These are phyloP conservation scores for Nematolebias whitei DNA, from an alignment of 2,113 vertebrate genomes.

Conservation along the genomic window DNA sequence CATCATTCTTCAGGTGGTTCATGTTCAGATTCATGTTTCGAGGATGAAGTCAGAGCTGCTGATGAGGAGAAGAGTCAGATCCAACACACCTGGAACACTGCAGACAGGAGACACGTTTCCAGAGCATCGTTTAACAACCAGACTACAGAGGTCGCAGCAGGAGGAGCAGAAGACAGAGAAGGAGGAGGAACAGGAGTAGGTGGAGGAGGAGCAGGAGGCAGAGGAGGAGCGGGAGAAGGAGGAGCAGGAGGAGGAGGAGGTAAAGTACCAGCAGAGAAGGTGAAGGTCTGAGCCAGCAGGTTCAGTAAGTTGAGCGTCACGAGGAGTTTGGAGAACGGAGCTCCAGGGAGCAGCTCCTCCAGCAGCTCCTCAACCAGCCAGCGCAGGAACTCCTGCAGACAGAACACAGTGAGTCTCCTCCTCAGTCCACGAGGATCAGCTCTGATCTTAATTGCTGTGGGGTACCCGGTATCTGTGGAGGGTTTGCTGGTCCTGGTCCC, in stretches of 20 bases:
- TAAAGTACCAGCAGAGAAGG: constrained; percentile 74
- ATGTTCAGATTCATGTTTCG: no score
- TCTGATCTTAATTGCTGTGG: background rate
- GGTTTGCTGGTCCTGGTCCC: constrained; percentile 50
- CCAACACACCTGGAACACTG: no score
- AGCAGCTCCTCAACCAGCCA: constrained; percentile 87
- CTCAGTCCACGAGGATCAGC: background rate
- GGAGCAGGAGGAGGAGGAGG: no score
- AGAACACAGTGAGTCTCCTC: background rate
- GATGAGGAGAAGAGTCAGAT: no score
- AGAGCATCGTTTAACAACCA: no score
- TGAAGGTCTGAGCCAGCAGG: constrained; percentile 86
- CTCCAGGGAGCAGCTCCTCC: constrained; percentile 87
- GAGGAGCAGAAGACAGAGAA: constrained; percentile 52
- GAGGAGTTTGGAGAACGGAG: constrained; percentile 90
- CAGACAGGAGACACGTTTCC: no score
- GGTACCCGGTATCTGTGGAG: constrained; percentile 80
- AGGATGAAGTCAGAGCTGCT: no score
- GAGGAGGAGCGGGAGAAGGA: no score
- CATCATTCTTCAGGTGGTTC: no score
- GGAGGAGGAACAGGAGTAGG: constrained; percentile 87
- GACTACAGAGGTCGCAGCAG: no score
- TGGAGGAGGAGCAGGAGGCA: constrained; percentile 90
- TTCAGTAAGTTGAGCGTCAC: constrained; percentile 88
- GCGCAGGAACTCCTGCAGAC: constrained; percentile 86